Percentiles rank a stretch among this genome's conserved stretches.
Evolutionary conservation across 2,797 vertebrate genomes (phyloP).

Genomic region (Siniperca undulata): DNA sequence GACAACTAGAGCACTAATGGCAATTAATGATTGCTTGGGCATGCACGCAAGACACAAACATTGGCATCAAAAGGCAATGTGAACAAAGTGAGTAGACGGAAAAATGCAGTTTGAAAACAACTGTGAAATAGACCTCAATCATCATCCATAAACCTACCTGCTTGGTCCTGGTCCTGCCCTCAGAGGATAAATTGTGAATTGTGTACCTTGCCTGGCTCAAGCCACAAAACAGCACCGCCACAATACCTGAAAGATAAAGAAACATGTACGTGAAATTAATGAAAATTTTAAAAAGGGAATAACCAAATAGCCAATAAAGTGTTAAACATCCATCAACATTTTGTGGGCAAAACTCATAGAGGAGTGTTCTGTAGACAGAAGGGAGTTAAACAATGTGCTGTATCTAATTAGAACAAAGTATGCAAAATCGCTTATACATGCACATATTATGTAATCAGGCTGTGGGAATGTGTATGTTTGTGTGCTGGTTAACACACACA

Average conservation of each 20-base stretch:
- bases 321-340: conserved; percentile 13
- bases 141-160: conserved; percentile 78
- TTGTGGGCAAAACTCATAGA: not conserved
- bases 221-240: conserved; percentile 91
- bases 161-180: conserved; percentile 87
- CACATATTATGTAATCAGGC: conserved; percentile 40
- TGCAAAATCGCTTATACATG: conserved; percentile 39
- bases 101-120: conserved; percentile 35
- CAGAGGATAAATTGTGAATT: conserved; percentile 88
- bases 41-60: conserved; percentile 20
- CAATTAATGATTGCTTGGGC: conserved; percentile 60
- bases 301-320: not conserved
- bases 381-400: conserved; percentile 38
- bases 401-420: conserved; percentile 46
- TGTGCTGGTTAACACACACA: conserved; percentile 19
- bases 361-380: conserved; percentile 14
- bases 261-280: not conserved
- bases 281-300: not conserved
- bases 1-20: conserved; percentile 58
- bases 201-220: conserved; percentile 91
- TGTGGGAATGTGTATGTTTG: conserved; percentile 29
- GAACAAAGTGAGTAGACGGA: conserved; percentile 30
- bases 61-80: conserved; percentile 29
- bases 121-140: not conserved
- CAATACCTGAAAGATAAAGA: conserved; percentile 86